Base-by-base conservation (phyloP, 2,888 invertebrate species). In the Zygaena filipendulae region DNA sequence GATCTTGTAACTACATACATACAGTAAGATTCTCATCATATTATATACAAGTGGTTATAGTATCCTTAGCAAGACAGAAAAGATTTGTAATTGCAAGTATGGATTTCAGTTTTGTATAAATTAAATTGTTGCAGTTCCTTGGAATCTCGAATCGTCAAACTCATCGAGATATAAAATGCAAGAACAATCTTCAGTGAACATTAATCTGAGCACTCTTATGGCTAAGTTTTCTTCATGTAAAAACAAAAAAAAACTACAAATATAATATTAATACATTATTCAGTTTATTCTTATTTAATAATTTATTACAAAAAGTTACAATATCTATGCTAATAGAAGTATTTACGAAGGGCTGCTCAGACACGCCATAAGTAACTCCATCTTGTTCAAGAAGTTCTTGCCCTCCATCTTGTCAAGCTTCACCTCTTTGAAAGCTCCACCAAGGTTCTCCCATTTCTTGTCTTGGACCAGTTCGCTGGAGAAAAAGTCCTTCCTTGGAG, bases 401-500 rank as follows among this genome's bases (percentile, higher is more conserved):
- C 97, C 97, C 61, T 97, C 96, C 87, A 97, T 91, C 68, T 93
- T 94, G 40, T 96, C 95, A 62, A 96, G 85, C 46, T 92, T 85
- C 18, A 85, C 91, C 77, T 94, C 93, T 57, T 91, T 89, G 66
- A 95, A 96, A 25, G 92, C 89, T 12, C 95, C 94, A n/a, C 94
- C 93, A 2, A 96, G 82, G 64, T 95, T 91, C 55, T 94, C 92
- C 96, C 96, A 97, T 59, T 95, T 92, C 44, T 91, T 86, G 52
- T 95, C 93, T 36, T 91, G 91, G 2, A 96, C 93, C 33, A 95
- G 70, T 40, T 92, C 89, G 47, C 91, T 91, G 4, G 92, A 89
- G 51, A 92, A 92, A 56, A 92, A 93, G 55, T 94, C 93, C 52
- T 91, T 90, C 33, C 92, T 82, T 4, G 95, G 94, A 9, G 92